Percentiles rank a stretch among this genome's conserved stretches.
Evolutionary conservation across 2,113 vertebrate genomes (phyloP).

Genomic region (Petromus typicus): DNA sequence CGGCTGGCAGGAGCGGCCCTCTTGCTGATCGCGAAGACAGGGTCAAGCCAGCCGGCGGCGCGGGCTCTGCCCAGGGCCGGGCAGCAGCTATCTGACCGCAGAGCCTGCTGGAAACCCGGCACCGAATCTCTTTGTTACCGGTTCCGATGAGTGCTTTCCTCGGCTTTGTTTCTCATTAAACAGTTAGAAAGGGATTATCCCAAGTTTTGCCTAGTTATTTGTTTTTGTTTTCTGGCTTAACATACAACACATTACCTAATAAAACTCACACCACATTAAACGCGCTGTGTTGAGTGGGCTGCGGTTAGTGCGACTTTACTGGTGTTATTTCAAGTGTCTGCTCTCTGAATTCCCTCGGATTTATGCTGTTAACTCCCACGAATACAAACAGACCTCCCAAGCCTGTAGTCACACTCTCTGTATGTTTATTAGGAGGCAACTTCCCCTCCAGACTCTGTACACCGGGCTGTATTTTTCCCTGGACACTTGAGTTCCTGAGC

Average conservation of each 20-base stretch:
- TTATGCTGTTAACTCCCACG: constrained; percentile 62
- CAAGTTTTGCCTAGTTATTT: constrained; percentile 48
- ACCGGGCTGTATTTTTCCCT: constrained; percentile 2
- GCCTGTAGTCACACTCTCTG: neutral
- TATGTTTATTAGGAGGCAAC: constrained; percentile 55
- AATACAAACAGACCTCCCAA: constrained; percentile 70
- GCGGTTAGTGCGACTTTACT: constrained; percentile 47
- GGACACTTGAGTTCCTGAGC: constrained; percentile 49
- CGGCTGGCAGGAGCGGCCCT: neutral
- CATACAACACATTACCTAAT: constrained; percentile 60
- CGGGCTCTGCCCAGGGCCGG: neutral
- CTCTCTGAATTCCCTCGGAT: constrained; percentile 73
- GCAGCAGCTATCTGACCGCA: neutral
- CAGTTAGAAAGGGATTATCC: constrained; percentile 57
- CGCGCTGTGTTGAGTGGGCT: constrained; percentile 45
- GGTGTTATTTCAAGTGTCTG: constrained; percentile 74
- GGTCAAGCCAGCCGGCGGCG: too few relatives aligned
- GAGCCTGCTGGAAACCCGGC: neutral
- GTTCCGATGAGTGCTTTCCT: constrained; percentile 34
- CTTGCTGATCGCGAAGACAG: neutral
- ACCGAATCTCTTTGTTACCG: neutral
- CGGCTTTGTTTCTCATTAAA: constrained; percentile 61
- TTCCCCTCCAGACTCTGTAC: neutral
- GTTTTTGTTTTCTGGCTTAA: constrained; percentile 60
- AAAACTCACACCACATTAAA: constrained; percentile 76